Evolutionary conservation across 2,113 vertebrate genomes (phyloP).

Genomic region (Mastomys coucha): DNA sequence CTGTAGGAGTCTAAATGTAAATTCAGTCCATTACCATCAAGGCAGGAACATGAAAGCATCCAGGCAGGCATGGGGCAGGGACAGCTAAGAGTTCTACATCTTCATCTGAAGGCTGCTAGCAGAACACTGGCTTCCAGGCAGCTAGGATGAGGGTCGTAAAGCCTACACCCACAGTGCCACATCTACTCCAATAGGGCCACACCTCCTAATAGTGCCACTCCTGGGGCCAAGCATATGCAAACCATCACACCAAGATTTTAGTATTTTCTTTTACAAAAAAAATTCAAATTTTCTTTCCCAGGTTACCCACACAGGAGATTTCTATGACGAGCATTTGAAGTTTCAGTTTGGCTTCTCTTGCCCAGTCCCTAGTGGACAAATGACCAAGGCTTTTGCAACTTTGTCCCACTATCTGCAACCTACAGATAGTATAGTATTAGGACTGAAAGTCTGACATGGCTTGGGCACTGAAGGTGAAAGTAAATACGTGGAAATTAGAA

Average conservation of each 20-base stretch:
- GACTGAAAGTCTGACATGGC: background rate
- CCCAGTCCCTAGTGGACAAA: background rate
- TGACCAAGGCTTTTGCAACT: background rate
- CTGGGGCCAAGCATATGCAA: no score
- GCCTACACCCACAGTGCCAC: no score
- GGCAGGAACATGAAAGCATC: no score
- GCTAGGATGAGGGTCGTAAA: no score
- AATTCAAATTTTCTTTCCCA: background rate
- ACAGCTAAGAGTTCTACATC: no score
- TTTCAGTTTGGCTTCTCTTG: background rate
- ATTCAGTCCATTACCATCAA: background rate
- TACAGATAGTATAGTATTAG: background rate
- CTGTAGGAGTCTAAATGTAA: background rate
- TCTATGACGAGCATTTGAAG: background rate
- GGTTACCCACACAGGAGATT: background rate
- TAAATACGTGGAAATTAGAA: conserved; percentile 9
- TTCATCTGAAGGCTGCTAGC: no score
- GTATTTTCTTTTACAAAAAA: background rate
- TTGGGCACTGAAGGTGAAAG: background rate
- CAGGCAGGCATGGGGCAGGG: no score
- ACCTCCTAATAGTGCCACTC: no score
- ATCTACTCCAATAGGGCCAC: no score
- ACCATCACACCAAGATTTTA: background rate
- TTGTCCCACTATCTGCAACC: background rate
- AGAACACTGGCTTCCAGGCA: no score